phyloP scores from a whole-genome alignment of 2,113 vertebrate genomes.

The Tursiops truncatus region DNA sequence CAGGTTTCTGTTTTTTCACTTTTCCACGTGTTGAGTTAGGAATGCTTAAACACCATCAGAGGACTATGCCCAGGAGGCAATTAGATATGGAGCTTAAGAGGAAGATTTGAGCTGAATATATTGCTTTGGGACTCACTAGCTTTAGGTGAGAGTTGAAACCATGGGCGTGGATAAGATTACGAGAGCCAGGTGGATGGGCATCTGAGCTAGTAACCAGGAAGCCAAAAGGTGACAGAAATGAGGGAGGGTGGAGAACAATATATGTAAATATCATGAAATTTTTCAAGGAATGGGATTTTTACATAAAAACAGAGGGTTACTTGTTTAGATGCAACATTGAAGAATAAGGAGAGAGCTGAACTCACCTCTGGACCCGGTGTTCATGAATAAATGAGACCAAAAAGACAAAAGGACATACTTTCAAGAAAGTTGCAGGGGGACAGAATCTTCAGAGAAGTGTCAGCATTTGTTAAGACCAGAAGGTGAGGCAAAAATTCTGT shows the following conservation, averaged over 20 bases:
- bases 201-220: background rate
- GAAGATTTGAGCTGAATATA: background rate
- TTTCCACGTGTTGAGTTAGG: background rate
- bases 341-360: background rate
- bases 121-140: background rate
- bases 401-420: background rate
- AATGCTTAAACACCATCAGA: background rate
- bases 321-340: background rate
- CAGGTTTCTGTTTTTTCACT: background rate
- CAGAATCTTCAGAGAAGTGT: background rate
- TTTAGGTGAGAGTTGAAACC: background rate
- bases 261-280: background rate
- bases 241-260: background rate
- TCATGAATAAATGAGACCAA: conserved; percentile 1
- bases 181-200: background rate
- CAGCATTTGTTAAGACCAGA: background rate
- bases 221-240: background rate
- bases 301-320: background rate
- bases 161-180: background rate
- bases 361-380: background rate
- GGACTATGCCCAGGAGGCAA: background rate
- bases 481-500: background rate
- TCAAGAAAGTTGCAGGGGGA: background rate
- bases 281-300: background rate
- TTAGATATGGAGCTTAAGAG: background rate